Evolutionary conservation across 1,140 invertebrate genomes (phyloP).

Genomic region (Portunus trituberculatus): DNA sequence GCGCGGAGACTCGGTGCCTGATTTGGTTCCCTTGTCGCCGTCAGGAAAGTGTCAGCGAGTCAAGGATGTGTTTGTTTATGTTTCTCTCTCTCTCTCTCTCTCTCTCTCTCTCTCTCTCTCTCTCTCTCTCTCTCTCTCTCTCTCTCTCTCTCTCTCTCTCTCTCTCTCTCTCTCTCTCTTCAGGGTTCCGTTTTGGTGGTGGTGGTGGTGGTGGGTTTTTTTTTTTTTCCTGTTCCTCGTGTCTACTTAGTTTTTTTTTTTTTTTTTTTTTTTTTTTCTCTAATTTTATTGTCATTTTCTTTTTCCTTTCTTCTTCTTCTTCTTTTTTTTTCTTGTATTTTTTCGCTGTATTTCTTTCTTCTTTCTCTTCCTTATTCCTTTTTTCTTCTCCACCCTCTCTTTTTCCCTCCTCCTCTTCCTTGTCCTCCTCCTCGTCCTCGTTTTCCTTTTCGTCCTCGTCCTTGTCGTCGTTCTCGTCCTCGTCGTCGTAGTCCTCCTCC

Average conservation of each 20-base stretch:
- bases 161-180: no score
- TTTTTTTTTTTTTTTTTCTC: neutral
- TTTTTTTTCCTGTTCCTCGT: neutral
- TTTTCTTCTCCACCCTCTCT: neutral
- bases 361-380: neutral
- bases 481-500: neutral
- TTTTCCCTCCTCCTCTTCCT: neutral
- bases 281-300: neutral
- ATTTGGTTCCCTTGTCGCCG: constrained; percentile 7
- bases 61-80: neutral
- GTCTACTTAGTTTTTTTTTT: no score
- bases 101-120: no score
- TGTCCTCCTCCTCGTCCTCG: neutral
- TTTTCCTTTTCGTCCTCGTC: neutral
- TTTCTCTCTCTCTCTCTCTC: no score
- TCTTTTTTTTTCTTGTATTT: neutral
- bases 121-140: no score
- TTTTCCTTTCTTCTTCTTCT: neutral
- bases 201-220: no score
- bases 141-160: no score
- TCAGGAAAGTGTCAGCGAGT: neutral
- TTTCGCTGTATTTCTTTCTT: neutral
- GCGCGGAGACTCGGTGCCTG: neutral
- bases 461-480: neutral
- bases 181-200: no score